Percentiles rank a stretch among this genome's conserved stretches.
These are phyloP conservation scores for Zalophus californianus DNA, from an alignment of 2,797 vertebrate genomes.

Conservation along the genomic window DNA sequence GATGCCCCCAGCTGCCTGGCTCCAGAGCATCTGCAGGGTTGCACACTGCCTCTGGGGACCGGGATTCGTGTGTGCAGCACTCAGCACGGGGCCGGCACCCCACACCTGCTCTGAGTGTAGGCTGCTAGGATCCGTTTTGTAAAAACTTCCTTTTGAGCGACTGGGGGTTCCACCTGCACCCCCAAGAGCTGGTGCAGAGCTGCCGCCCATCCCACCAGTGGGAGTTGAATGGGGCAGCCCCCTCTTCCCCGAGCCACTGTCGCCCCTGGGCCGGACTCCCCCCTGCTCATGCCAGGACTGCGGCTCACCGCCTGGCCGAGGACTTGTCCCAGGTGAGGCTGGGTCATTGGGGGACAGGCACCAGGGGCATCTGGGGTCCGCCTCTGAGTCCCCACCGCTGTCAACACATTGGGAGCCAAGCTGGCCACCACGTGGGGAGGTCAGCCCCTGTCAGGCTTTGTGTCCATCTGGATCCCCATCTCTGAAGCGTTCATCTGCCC, in stretches of 20 bases:
- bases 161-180: neutral
- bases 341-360: neutral
- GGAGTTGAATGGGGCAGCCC: neutral
- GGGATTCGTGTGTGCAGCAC: rapidly evolving
- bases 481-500: neutral
- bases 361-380: neutral
- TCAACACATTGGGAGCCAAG: neutral
- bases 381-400: neutral
- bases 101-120: neutral
- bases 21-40: too few species aligned
- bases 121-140: too few species aligned
- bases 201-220: rapidly evolving
- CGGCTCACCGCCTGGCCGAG: rapidly evolving
- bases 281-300: neutral
- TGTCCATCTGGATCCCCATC: neutral
- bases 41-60: rapidly evolving
- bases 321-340: neutral
- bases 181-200: neutral
- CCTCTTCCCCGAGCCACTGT: rapidly evolving
- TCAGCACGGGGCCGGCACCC: neutral
- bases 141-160: neutral
- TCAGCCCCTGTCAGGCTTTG: neutral
- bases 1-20: neutral
- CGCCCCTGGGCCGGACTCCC: rapidly evolving
- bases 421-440: neutral